These are phyloP conservation scores for Zosterops japonicus DNA, from an alignment of 2,113 vertebrate species.

Conservation along the genomic window DNA sequence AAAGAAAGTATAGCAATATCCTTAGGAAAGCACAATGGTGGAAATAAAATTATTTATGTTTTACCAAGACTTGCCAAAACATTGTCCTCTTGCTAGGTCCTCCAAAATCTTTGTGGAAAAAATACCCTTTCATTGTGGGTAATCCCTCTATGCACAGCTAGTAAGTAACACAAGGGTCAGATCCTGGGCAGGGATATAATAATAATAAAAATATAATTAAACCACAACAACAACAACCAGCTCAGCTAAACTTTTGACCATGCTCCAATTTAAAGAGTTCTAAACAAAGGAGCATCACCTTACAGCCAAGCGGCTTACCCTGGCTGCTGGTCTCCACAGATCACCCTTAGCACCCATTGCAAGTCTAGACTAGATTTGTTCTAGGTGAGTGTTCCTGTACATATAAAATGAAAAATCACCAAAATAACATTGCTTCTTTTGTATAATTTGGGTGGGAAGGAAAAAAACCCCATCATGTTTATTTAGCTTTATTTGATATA, in stretches of 20 bases:
- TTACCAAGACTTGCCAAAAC: background rate
- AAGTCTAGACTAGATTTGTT: background rate
- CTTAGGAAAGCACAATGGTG: background rate
- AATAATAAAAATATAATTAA: background rate
- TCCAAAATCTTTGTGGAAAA: background rate
- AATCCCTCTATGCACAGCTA: background rate
- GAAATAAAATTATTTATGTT: background rate
- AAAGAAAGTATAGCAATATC: background rate
- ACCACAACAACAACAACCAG: too few relatives aligned
- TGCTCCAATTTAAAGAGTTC: background rate
- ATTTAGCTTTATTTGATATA: background rate
- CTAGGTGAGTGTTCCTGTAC: background rate
- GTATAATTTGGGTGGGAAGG: background rate
- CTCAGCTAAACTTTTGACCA: background rate
- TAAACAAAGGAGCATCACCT: background rate
- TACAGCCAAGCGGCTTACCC: accelerated
- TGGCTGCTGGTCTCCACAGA: background rate
- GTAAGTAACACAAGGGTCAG: background rate
- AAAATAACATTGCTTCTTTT: background rate
- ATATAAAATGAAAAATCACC: background rate
- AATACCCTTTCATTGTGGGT: background rate
- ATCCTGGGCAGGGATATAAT: background rate
- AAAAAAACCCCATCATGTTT: background rate
- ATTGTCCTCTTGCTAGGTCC: background rate
- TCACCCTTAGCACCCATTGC: background rate